Evolutionary conservation across 2,888 invertebrate species (phyloP), one percentile per base, ranked within the genome.

Genomic region (Eupithecia subumbrata): DNA sequence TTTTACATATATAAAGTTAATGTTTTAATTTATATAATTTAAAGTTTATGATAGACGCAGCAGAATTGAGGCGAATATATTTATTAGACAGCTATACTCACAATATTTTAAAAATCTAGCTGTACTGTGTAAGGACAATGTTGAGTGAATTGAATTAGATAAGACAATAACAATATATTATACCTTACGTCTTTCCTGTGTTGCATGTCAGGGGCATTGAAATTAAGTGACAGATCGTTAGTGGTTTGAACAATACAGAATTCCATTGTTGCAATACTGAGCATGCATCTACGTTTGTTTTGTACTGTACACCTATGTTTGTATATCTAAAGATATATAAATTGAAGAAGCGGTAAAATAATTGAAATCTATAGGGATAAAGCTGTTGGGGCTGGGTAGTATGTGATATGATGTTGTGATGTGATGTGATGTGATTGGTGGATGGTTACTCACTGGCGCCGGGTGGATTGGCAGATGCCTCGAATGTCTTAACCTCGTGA

Each of bases 401-500:
- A 83, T 82, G 80, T 82, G 77, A 75, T 79, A 64, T 78, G 77
- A 80, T 81, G 80, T 60, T 81, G 80, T 60, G 67, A 56, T 56
- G 64, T 64, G 66, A 66, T 81, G 80, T 60, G 67, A 56, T 56
- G 64, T 64, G 66, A 66, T 66, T 69, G 78, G 52, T 77, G 25
- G 45, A 14, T 40, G 56, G 56, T 22, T 89, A 94, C 94, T 94
- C 89, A 94, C 94, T 87, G 93, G 86, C 73, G 89, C 83, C 71
- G 91, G 84, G 85, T 90, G 90, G 78, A 90, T 87, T 25, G 92
- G 91, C 74, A 87, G 84, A 84, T 94, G 94, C 80, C 94, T 88
- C 37, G 93, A 94, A 82, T 94, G 94, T 76, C 90, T 85, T 90
- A 94, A 90, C 85, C 94, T 90, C 63, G 94, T 93, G 77, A 94